Evolutionary conservation across 2,888 invertebrate genomes (phyloP).

Genomic region (Apamea crenata): DNA sequence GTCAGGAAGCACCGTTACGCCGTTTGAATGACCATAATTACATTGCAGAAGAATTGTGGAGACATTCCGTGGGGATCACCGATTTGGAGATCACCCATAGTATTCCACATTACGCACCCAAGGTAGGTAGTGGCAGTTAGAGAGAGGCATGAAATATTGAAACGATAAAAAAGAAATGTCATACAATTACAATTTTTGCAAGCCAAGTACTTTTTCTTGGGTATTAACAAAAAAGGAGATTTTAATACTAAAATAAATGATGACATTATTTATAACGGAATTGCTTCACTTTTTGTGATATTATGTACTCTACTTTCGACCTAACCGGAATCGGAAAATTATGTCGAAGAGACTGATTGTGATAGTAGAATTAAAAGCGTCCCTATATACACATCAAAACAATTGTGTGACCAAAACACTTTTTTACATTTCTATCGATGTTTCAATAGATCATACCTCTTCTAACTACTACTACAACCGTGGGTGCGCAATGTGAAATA

Average conservation of each 20-base stretch:
- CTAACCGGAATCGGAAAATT: not conserved
- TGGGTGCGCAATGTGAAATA: not conserved
- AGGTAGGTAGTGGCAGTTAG: not conserved
- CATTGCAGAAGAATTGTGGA: not conserved
- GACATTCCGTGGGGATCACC: not conserved
- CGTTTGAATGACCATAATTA: slow-evolving; percentile 1
- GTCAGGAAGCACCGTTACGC: not conserved
- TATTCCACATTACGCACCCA: not conserved
- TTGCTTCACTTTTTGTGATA: not conserved
- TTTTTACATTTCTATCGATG: not conserved
- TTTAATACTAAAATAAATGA: not conserved
- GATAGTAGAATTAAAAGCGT: not conserved
- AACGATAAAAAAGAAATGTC: not conserved
- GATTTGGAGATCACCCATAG: not conserved
- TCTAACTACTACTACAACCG: not conserved
- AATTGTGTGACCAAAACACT: not conserved
- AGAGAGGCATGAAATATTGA: not conserved
- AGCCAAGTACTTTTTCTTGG: not conserved
- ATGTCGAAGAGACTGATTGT: not conserved
- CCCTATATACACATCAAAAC: not conserved
- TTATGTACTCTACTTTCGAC: not conserved
- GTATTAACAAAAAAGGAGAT: not conserved
- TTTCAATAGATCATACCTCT: not conserved
- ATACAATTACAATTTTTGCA: not conserved
- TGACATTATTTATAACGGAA: not conserved